A percentile compares a stretch with the other conserved stretches of the same genome.
Conservation (phyloP, 2,113 vertebrate species). For the Amblyornis subalaris region DNA sequence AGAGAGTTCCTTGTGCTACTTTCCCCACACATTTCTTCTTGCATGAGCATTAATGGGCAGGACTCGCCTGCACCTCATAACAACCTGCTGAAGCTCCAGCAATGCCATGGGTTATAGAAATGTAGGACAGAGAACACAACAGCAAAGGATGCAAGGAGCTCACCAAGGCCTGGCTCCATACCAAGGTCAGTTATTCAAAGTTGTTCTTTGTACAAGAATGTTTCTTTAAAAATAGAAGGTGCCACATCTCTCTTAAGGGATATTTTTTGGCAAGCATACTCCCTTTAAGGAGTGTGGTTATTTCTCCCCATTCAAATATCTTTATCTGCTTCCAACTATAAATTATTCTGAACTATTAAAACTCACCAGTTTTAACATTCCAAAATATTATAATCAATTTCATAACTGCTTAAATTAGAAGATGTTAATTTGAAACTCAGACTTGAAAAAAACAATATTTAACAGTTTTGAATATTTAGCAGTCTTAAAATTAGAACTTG, state of each 20-base stretch:
- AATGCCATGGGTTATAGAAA: neutral
- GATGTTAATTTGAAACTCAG: neutral
- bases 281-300: neutral
- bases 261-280: neutral
- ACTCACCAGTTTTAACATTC: neutral
- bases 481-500: slow-evolving; percentile 30
- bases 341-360: neutral
- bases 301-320: neutral
- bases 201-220: neutral
- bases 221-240: neutral
- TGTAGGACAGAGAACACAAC: neutral
- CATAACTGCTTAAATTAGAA: neutral
- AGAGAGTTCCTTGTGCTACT: neutral
- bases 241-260: neutral
- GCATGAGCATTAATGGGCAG: neutral
- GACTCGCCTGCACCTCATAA: neutral
- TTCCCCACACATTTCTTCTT: neutral
- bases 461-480: slow-evolving; percentile 6
- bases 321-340: neutral
- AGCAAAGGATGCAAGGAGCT: neutral
- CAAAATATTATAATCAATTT: neutral
- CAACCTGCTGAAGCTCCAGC: neutral
- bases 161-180: neutral
- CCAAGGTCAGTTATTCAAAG: neutral
- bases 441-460: neutral